Conservation (phyloP, 2,797 vertebrate genomes). For the Varecia variegata region DNA sequence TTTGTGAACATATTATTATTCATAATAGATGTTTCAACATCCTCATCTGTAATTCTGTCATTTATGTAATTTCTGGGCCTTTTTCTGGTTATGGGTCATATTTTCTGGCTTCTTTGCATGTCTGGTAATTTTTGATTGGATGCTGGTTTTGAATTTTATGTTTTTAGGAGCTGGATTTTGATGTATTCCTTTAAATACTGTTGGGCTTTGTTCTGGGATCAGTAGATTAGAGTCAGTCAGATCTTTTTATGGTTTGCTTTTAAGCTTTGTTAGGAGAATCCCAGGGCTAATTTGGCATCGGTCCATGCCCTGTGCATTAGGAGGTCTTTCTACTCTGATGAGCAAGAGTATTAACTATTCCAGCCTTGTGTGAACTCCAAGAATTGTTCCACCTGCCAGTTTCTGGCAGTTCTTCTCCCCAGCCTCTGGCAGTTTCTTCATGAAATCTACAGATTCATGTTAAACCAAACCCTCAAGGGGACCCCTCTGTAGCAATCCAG, state of each 20-base stretch:
- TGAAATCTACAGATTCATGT: neutral
- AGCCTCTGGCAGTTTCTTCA: neutral
- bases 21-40: neutral
- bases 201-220: neutral
- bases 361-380: neutral
- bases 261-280: neutral
- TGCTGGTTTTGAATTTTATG: neutral
- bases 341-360: neutral
- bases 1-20: neutral
- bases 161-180: neutral
- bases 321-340: neutral
- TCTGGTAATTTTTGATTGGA: neutral
- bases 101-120: constrained; percentile 1
- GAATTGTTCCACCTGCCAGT: neutral
- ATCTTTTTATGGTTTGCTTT: neutral
- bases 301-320: neutral
- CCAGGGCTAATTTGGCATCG: neutral
- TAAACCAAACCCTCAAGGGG: neutral
- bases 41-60: neutral
- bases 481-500: neutral
- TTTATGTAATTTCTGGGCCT: neutral
- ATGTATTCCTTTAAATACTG: neutral
- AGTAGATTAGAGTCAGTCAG: neutral
- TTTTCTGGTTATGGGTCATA: neutral
- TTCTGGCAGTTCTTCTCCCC: neutral